A percentile compares a stretch with the other conserved stretches of the same genome.
phyloP scores from a whole-genome alignment of 1,140 invertebrate genomes.

The Amyelois transitella region DNA sequence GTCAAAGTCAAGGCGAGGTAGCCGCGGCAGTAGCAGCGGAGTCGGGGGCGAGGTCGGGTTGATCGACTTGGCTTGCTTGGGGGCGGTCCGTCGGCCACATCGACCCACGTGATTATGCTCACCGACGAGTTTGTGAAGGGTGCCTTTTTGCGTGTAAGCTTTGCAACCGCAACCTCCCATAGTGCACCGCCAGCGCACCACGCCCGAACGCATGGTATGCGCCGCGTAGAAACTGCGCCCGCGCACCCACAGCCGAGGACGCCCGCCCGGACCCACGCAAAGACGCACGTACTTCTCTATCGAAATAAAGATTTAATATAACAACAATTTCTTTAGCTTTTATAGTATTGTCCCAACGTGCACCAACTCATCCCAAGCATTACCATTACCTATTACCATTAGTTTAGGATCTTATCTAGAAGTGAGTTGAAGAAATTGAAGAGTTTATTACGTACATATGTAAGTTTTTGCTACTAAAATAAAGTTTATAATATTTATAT shows the following conservation, averaged over 20 bases:
- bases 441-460: neutral
- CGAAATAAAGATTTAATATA: slow-evolving; percentile 15
- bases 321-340: neutral
- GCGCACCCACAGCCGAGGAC: slow-evolving; percentile 59
- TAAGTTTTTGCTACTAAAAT: neutral
- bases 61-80: neutral
- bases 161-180: slow-evolving; percentile 68
- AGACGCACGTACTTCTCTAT: slow-evolving; percentile 53
- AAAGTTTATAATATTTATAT: neutral
- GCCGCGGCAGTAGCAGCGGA: slow-evolving; percentile 40
- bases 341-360: neutral
- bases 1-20: slow-evolving; percentile 50
- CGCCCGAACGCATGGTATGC: slow-evolving; percentile 63
- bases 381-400: neutral
- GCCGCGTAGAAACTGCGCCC: slow-evolving; percentile 66
- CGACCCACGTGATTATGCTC: slow-evolving; percentile 59
- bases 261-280: slow-evolving; percentile 61
- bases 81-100: slow-evolving; percentile 24
- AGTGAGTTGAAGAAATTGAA: neutral
- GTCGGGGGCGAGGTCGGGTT: slow-evolving; percentile 22
- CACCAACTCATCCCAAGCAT: neutral
- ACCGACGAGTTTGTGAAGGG: slow-evolving; percentile 57
- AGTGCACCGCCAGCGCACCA: slow-evolving; percentile 64
- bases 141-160: slow-evolving; percentile 62
- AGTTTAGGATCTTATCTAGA: neutral